Percentiles rank a stretch among this genome's conserved stretches.
Conservation (phyloP, 2,797 vertebrate genomes). For the Aratinga solstitialis region DNA sequence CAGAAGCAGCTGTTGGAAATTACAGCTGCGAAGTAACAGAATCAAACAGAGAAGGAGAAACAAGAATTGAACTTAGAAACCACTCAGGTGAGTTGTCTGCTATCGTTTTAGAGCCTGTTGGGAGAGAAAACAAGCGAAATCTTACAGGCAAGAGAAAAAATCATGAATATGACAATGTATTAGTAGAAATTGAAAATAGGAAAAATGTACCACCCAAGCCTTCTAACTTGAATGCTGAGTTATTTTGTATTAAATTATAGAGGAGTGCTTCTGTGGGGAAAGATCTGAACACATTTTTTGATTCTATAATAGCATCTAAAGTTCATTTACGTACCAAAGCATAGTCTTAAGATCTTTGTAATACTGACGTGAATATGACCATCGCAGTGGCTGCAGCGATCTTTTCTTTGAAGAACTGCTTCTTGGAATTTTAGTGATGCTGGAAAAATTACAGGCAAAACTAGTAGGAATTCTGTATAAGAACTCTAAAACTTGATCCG, state of each 20-base stretch:
- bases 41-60: constrained; percentile 71
- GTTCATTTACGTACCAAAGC: not conserved
- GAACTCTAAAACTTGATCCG: not conserved
- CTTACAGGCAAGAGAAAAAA: not conserved
- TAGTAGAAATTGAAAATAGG: not conserved
- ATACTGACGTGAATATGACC: not conserved
- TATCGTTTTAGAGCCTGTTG: not conserved
- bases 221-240: not conserved
- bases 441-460: not conserved
- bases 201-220: not conserved
- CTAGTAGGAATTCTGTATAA: not conserved
- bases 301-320: not conserved
- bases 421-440: not conserved
- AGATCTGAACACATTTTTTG: not conserved
- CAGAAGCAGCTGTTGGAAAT: constrained; percentile 62
- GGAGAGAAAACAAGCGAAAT: not conserved
- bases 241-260: not conserved
- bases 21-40: constrained; percentile 78
- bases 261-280: not conserved
- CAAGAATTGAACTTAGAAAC: constrained; percentile 49
- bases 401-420: not conserved
- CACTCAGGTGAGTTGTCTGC: constrained; percentile 57
- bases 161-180: not conserved
- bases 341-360: not conserved
- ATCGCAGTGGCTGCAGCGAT: not conserved